Evolutionary conservation across 2,888 invertebrate species (phyloP), one percentile per base, ranked within the genome.

Genomic region (Cheilosia vernalis): DNA sequence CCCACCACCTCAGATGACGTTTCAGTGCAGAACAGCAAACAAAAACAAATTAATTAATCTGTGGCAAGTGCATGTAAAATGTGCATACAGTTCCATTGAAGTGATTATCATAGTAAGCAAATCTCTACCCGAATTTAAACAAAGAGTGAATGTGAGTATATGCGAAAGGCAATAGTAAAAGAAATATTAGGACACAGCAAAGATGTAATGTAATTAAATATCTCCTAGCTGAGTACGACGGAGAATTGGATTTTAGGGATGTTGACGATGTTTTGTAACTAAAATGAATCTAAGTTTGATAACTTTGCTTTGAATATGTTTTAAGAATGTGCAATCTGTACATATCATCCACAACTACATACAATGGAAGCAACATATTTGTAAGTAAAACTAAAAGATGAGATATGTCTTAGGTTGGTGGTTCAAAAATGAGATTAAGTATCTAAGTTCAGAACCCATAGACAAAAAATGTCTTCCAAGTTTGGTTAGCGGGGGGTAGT

Each of bases 41-140:
- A 33, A 30, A 24, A 24, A 24, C 2, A 24, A 24, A 24, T 2
- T 2, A 24, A 60, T 69, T 47, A n/a, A 61, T 77, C 55, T 33
- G 47, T 56, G 13, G 56, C 63, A 64, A 70, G 56, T 63, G 61
- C 61, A 9, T 9, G 30, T 30, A 9, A 7, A 30, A 30, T 30
- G 47, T 44, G 61, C 61, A 69, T 55, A 61, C 69, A 78, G 19
- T 78, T 70, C 47, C 69, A 63, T 78, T 78, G 63, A 78, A 70
- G 63, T 56, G 56, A 63, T 63, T 78, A 70, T 70, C 27, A 49
- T 56, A 19, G 49, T 78, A 70, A 56, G 69, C 70, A 56, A 78
- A 70, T 78, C 69, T 61, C 21, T 10, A 40, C 27, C 61, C 24
- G 53, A 44, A 61, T 49, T 64, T 69, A 15, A 0, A 44, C 13